A percentile compares a stretch with the other conserved stretches of the same genome.
Evolutionary conservation across 2,797 vertebrate genomes (phyloP).

Genomic region (Ceryle rudis): DNA sequence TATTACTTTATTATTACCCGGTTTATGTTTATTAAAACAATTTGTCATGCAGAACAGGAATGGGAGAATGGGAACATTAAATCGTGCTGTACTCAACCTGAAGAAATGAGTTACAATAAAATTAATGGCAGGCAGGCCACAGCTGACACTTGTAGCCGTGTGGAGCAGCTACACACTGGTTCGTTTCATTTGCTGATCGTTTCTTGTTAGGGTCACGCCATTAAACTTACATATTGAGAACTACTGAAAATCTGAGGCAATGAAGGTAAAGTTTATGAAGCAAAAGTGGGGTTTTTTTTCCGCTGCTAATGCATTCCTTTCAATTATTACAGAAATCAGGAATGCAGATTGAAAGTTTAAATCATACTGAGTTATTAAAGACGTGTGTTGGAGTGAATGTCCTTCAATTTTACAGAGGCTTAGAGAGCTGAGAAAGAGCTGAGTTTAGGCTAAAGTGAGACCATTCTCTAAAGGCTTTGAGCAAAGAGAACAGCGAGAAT

Average conservation of each 20-base stretch:
- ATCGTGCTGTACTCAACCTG: conserved; percentile 93
- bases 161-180: conserved; percentile 87
- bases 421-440: conserved; percentile 67
- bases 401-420: conserved; percentile 79
- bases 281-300: conserved; percentile 39
- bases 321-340: conserved; percentile 73
- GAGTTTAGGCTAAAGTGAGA: conserved; percentile 72
- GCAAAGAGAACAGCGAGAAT: conserved; percentile 74
- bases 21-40: conserved; percentile 99
- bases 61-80: conserved; percentile 98
- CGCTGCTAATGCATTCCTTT: conserved; percentile 74
- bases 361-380: conserved; percentile 73
- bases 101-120: conserved; percentile 97
- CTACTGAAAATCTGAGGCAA: conserved; percentile 88
- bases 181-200: conserved; percentile 95
- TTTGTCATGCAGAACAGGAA: conserved; percentile 99
- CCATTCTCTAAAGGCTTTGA: conserved; percentile 75
- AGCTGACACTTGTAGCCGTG: conserved; percentile 84
- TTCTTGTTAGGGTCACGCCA: conserved; percentile 93
- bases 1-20: conserved; percentile 99
- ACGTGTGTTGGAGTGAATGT: conserved; percentile 57
- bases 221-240: conserved; percentile 94
- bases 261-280: conserved; percentile 83
- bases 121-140: conserved; percentile 89
- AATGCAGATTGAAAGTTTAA: conserved; percentile 72